Percentiles rank a stretch among this genome's conserved stretches.
Conservation (phyloP, 2,888 invertebrate genomes). For the Leptogaster cylindrica region DNA sequence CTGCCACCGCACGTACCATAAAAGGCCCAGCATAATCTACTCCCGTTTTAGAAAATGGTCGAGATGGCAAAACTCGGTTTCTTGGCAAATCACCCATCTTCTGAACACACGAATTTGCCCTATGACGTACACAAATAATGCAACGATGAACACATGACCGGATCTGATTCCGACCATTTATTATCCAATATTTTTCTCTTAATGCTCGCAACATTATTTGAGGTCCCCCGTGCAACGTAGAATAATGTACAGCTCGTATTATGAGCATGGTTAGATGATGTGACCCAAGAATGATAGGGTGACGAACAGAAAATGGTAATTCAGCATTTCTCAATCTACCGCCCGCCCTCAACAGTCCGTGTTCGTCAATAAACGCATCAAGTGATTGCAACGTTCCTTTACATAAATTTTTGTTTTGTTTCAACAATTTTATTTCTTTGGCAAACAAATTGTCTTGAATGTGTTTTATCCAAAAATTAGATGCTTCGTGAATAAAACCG, state of each 20-base stretch:
- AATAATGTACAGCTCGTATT: not conserved
- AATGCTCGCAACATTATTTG: conserved; percentile 45
- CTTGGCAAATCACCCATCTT: not conserved
- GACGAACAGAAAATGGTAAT: not conserved
- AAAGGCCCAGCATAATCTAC: conserved; percentile 5
- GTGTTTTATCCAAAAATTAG: not conserved
- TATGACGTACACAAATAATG: conserved; percentile 37
- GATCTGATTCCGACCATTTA: conserved; percentile 38
- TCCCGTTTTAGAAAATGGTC: not conserved
- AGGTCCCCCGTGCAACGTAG: conserved; percentile 47
- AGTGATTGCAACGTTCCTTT: not conserved
- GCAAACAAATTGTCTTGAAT: not conserved
- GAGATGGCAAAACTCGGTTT: not conserved
- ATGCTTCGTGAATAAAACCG: not conserved
- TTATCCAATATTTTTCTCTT: conserved; percentile 49
- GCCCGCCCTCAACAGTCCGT: not conserved
- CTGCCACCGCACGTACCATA: not conserved
- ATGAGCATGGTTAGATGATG: not conserved
- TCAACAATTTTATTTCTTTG: not conserved
- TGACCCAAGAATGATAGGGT: not conserved
- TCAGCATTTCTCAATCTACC: not conserved
- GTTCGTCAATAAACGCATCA: not conserved
- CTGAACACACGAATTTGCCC: not conserved
- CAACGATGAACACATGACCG: conserved; percentile 41
- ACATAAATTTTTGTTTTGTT: not conserved